These are phyloP conservation scores for Anthophora plumipes DNA, from an alignment of 2,888 invertebrate species.

Conservation along the genomic window DNA sequence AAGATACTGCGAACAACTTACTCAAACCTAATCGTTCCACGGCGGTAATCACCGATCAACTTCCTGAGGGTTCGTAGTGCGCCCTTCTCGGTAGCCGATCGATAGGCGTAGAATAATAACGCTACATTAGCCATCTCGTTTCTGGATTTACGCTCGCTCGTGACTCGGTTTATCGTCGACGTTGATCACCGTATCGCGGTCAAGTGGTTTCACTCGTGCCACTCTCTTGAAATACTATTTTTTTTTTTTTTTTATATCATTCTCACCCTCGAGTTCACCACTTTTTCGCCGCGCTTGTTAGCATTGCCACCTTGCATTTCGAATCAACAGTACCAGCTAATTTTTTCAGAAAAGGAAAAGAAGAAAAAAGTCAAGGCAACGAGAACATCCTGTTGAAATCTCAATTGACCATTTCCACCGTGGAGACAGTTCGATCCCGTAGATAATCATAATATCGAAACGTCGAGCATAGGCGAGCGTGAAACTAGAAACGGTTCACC, in stretches of 20 bases:
- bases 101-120: slow-evolving; percentile 24
- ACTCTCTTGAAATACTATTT: slow-evolving; percentile 27
- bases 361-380: not conserved
- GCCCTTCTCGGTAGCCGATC: slow-evolving; percentile 6
- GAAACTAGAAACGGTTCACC: slow-evolving; percentile 7
- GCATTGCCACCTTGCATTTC: not conserved
- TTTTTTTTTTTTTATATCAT: no score
- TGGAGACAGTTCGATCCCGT: not conserved
- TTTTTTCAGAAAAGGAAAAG: not conserved
- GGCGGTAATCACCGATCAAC: not conserved
- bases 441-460: slow-evolving; percentile 12
- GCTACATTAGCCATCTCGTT: slow-evolving; percentile 6
- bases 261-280: slow-evolving; percentile 2
- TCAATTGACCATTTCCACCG: not conserved
- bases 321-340: slow-evolving; percentile 7
- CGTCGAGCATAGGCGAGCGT: not conserved
- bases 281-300: slow-evolving; percentile 18
- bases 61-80: not conserved
- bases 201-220: slow-evolving; percentile 6
- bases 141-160: slow-evolving; percentile 24
- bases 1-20: not conserved
- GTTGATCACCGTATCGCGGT: slow-evolving; percentile 25
- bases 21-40: not conserved
- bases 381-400: not conserved
- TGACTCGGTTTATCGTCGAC: slow-evolving; percentile 29